These are phyloP conservation scores for Pachypanchax playfairii DNA, from an alignment of 2,113 vertebrate species.

Conservation along the genomic window DNA sequence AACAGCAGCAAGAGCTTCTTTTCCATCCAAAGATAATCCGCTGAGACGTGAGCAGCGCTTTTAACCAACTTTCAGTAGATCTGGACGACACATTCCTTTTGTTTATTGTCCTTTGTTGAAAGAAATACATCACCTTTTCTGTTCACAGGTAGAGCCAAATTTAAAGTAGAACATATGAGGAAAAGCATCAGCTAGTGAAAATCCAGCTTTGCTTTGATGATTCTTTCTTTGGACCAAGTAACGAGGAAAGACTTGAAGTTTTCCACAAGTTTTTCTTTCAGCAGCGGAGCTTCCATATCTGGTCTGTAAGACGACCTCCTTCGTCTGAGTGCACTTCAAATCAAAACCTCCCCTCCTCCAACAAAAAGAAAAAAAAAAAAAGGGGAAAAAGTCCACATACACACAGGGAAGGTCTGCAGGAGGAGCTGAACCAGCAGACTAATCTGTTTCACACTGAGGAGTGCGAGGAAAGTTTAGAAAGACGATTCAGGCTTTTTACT, in stretches of 20 bases:
- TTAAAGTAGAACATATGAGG: neutral
- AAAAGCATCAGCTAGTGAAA: neutral
- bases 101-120: conserved; percentile 13
- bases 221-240: neutral
- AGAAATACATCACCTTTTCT: conserved; percentile 18
- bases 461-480: conserved; percentile 24
- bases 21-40: neutral
- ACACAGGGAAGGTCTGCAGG: conserved; percentile 40
- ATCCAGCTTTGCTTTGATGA: neutral
- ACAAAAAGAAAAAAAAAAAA: conserved; percentile 23
- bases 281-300: conserved; percentile 58
- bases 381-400: neutral
- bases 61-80: conserved; percentile 30
- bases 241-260: conserved; percentile 10
- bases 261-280: conserved; percentile 37
- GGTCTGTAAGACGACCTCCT: conserved; percentile 66
- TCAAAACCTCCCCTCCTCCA: conserved; percentile 68
- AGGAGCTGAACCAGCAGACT: conserved; percentile 45
- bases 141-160: conserved; percentile 35
- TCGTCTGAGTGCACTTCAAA: conserved; percentile 58
- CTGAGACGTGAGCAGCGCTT: neutral
- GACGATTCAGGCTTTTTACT: conserved; percentile 7
- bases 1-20: neutral
- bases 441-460: conserved; percentile 41
- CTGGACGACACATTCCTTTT: conserved; percentile 20